Base-by-base conservation (phyloP, 2,113 vertebrate species). In the Galemys pyrenaicus region DNA sequence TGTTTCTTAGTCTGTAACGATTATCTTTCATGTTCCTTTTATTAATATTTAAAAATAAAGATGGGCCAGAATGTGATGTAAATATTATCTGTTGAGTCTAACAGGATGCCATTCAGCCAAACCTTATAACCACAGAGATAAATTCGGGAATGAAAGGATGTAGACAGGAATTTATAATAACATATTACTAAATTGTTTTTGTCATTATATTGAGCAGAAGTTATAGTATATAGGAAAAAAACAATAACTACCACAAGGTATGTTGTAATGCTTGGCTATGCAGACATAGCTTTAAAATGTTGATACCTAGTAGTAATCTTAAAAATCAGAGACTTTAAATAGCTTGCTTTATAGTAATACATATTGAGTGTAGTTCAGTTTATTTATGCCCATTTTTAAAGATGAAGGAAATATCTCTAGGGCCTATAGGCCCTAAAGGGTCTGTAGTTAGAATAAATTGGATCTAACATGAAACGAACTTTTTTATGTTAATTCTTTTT, bases 21-120 rank as follows among this genome's bases (percentile, higher is more conserved):
- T 84, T 91, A 89, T 79, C 93, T 96, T 88, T 95, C 92, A 92
- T 77, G 41, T 87, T 81, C 12, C 19, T 89, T 97, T 96, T 95
- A 96, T 96, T 97, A 97, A 92, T 93, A 91, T 89, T 96, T 96
- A 39, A 95, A 97, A 95, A 95, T 96, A 95, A 96, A 93, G 89
- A 94, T 37, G 37, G 77, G 71, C 74, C 91, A 54, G 73, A 96
- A 87, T 93, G 94, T 89, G 84, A 96, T 93, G 80, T 92, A 44
- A 39, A 26, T 54, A 78, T 93, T 95, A 87, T 95, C 67, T 94
- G 17, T 82, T 32, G 41, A 81, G 37, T 81, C 68, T 87, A 93
- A 91, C 46, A 87, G 20, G 71, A 58, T 85, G 49, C 51, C n/a
- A 73, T 30, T 93, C 60, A 85, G 60, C 82, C 82, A 81, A 94